Evolutionary conservation across 2,113 vertebrate species (phyloP).

Genomic region (Phyllostomus hastatus): DNA sequence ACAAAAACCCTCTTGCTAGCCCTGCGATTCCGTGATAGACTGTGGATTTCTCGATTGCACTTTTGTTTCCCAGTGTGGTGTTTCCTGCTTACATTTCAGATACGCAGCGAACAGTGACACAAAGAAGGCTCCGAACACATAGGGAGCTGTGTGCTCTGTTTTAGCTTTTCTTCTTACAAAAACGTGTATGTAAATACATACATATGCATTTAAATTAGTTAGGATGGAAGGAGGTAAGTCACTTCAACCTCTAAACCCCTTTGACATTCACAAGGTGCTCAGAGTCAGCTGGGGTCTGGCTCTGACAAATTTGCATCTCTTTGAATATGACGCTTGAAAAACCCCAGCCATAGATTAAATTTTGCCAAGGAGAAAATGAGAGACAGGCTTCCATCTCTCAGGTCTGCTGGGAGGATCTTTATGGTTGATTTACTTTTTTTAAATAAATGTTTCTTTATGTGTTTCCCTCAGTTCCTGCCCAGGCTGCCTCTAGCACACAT

Average conservation of each 20-base stretch:
- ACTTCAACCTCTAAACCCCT: conserved; percentile 87
- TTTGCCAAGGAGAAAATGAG: conserved; percentile 92
- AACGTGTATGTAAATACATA: background rate
- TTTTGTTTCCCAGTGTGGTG: conserved; percentile 53
- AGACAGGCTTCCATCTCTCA: conserved; percentile 84
- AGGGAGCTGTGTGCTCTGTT: conserved; percentile 68
- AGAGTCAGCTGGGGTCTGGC: conserved; percentile 90
- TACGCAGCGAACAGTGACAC: conserved; percentile 68
- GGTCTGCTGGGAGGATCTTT: conserved; percentile 90
- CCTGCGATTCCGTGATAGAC: background rate
- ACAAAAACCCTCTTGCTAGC: background rate
- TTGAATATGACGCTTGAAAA: conserved; percentile 91
- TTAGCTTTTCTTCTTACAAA: conserved; percentile 46
- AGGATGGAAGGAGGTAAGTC: conserved; percentile 79
- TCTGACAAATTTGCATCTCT: conserved; percentile 90
- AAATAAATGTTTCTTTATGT: conserved; percentile 90
- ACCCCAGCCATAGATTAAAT: conserved; percentile 89
- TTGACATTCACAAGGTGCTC: conserved; percentile 92
- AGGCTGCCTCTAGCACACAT: conserved; percentile 76
- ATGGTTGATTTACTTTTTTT: conserved; percentile 88
- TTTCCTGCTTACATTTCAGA: conserved; percentile 72
- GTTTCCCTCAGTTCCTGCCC: conserved; percentile 82
- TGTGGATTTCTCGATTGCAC: conserved; percentile 47
- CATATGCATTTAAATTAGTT: conserved; percentile 64
- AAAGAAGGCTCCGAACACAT: conserved; percentile 67